Conservation (phyloP, 2,888 invertebrate genomes). For the Eupithecia dodoneata region DNA sequence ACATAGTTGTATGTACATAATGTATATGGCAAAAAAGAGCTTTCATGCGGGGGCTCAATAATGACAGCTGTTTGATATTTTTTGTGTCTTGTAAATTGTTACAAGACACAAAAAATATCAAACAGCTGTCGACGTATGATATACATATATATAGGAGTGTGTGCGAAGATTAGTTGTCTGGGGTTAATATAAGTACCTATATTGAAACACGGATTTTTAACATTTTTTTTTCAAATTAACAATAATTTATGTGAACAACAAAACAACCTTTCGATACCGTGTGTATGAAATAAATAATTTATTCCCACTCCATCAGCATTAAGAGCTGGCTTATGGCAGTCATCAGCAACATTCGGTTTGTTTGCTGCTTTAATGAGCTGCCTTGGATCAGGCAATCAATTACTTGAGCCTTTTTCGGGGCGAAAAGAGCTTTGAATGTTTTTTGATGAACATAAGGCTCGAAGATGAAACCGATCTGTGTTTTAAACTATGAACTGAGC, state of each 20-base stretch:
- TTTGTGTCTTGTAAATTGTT: too few species aligned
- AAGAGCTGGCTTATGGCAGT: constrained; percentile 38
- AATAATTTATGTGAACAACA: neutral
- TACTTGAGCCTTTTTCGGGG: constrained; percentile 40
- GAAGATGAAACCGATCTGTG: neutral
- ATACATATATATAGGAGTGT: too few species aligned
- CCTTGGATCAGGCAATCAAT: constrained; percentile 54
- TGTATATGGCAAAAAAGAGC: too few species aligned
- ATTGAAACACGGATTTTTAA: too few species aligned
- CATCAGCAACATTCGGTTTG: constrained; percentile 37
- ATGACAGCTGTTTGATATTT: too few species aligned
- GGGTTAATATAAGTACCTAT: too few species aligned
- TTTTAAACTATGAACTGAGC: neutral
- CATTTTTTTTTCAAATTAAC: neutral
- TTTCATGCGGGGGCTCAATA: too few species aligned
- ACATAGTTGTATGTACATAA: too few species aligned
- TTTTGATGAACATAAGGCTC: neutral
- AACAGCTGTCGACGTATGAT: too few species aligned
- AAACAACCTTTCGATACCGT: constrained; percentile 12
- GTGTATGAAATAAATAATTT: constrained; percentile 24
- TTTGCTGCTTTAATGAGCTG: constrained; percentile 54
- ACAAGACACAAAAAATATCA: too few species aligned
- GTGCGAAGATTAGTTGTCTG: too few species aligned
- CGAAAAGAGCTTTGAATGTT: neutral
- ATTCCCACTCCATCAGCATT: constrained; percentile 12